Evolutionary conservation across 1,140 invertebrate species (phyloP).

Genomic region (Drosophila biarmipes): DNA sequence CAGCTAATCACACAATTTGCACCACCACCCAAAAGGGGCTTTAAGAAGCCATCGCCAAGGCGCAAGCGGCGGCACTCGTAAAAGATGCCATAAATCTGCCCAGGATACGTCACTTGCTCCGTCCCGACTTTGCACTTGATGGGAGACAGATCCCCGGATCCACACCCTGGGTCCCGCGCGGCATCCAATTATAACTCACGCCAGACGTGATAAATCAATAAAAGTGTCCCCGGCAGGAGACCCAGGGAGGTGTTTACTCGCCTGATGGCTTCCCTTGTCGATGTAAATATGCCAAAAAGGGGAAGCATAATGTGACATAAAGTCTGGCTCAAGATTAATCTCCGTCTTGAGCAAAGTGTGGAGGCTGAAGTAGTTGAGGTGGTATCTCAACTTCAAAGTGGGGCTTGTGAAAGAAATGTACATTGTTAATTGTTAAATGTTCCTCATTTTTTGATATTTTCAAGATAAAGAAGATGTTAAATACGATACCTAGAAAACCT

Average conservation of each 20-base stretch:
- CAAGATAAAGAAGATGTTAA: no score
- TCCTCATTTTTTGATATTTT: no score
- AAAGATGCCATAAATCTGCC: conserved; percentile 52
- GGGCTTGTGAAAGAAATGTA: no score
- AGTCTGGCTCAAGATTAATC: conserved; percentile 59
- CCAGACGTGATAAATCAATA: conserved; percentile 75
- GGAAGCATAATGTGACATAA: conserved; percentile 58
- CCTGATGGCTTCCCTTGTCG: conserved; percentile 49
- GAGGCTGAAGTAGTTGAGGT: conserved; percentile 14
- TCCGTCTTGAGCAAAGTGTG: conserved; percentile 33
- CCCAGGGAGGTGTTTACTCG: conserved; percentile 49
- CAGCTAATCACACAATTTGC: conserved; percentile 63
- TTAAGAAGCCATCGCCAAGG: conserved; percentile 28
- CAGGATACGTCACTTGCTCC: conserved; percentile 41
- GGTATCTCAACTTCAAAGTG: conserved; percentile 2
- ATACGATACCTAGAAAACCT: no score
- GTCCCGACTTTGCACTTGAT: conserved; percentile 48
- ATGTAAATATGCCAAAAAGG: conserved; percentile 56
- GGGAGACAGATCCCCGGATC: conserved; percentile 11
- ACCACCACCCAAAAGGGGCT: conserved; percentile 22
- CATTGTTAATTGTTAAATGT: no score
- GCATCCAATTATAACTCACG: conserved; percentile 66
- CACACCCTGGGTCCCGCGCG: conserved; percentile 10
- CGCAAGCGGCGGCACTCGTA: conserved; percentile 35
- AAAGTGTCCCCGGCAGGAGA: conserved; percentile 56